These are phyloP conservation scores for Holcopasites calliopsidis DNA, from an alignment of 1,140 invertebrate species.

Conservation along the genomic window DNA sequence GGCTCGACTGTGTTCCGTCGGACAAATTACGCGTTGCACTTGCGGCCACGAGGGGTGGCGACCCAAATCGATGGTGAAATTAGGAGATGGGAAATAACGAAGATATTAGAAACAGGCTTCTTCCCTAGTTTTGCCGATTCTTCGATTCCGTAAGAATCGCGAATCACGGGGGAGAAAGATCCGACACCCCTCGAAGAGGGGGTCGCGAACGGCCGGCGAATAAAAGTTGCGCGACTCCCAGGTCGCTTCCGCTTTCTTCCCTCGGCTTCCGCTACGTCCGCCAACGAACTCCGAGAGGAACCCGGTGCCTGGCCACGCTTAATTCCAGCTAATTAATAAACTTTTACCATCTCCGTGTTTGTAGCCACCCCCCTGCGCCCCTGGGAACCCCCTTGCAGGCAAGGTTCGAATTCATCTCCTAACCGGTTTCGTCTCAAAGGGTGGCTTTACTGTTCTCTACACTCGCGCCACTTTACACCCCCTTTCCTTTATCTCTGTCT, in stretches of 20 bases:
- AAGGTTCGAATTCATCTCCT: slow-evolving; percentile 73
- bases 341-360: slow-evolving; percentile 74
- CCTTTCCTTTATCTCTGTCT: slow-evolving; percentile 1
- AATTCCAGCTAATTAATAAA: slow-evolving; percentile 78
- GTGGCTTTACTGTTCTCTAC: slow-evolving; percentile 67
- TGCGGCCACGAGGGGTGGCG: not conserved
- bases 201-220: slow-evolving; percentile 12
- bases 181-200: slow-evolving; percentile 17
- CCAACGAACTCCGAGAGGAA: slow-evolving; percentile 33
- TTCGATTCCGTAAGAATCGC: slow-evolving; percentile 35
- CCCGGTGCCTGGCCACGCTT: slow-evolving; percentile 61
- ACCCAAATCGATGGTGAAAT: not conserved
- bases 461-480: slow-evolving; percentile 45
- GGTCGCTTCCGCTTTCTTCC: slow-evolving; percentile 28
- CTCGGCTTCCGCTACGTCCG: slow-evolving; percentile 7
- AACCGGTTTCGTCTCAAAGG: slow-evolving; percentile 72
- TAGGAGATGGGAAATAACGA: not conserved
- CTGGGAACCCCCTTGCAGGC: slow-evolving; percentile 23
- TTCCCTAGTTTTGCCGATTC: too few species aligned
- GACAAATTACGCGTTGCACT: slow-evolving; percentile 50
- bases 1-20: not conserved
- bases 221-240: slow-evolving; percentile 31
- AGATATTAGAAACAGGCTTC: not conserved
- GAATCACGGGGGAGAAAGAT: slow-evolving; percentile 27
- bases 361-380: slow-evolving; percentile 48